Conservation (phyloP, 2,113 vertebrate genomes). For the Eulemur macaco region DNA sequence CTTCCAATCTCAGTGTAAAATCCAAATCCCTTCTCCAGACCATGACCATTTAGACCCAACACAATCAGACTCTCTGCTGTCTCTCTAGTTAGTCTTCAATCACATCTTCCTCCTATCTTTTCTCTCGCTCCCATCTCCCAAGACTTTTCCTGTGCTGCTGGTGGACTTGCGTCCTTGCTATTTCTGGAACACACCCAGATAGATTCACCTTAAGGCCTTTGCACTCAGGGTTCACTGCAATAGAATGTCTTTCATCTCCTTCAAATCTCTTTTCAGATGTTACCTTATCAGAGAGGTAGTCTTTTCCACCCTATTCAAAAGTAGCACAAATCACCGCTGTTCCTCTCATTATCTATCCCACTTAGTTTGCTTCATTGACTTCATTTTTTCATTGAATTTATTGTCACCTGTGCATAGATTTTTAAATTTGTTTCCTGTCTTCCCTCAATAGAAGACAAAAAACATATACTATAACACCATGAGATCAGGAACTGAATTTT, state of each 20-base stretch:
- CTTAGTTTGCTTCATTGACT: neutral
- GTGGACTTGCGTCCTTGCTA: neutral
- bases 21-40: neutral
- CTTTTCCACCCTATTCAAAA: neutral
- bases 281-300: neutral
- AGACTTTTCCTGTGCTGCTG: neutral
- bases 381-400: slow-evolving; percentile 6
- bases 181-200: neutral
- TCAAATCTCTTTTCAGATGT: neutral
- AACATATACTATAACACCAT: neutral
- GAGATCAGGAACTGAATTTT: neutral
- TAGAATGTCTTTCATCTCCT: neutral
- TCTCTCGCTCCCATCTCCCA: neutral
- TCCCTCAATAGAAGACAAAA: neutral
- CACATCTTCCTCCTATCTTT: neutral
- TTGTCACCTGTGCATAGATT: neutral
- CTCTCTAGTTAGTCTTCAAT: neutral
- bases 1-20: neutral
- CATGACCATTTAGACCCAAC: neutral
- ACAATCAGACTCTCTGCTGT: neutral
- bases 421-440: neutral
- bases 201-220: neutral
- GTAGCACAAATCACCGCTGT: neutral
- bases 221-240: neutral
- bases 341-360: neutral